phyloP scores from a whole-genome alignment of 2,797 vertebrate species.

The Odontamblyopus lacepedii region DNA sequence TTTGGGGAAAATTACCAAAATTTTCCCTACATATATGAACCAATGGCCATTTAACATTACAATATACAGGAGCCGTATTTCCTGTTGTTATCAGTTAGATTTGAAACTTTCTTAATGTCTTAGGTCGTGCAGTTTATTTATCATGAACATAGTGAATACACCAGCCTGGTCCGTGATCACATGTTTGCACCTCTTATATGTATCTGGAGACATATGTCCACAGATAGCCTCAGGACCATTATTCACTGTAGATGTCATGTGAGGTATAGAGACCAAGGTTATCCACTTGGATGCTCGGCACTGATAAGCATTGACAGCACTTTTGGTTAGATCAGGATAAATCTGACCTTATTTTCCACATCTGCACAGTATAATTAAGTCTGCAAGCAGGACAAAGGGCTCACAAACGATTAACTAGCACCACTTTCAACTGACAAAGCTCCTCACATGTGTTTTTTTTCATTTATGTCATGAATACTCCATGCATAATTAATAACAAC shows the following conservation, averaged over 20 bases:
- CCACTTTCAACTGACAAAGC: not conserved
- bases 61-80: too few species aligned
- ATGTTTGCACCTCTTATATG: too few species aligned
- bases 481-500: too few species aligned
- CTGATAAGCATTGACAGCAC: slow-evolving; percentile 3
- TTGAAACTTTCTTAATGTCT: not conserved
- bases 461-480: too few species aligned
- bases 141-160: not conserved
- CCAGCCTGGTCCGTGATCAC: not conserved
- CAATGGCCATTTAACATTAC: too few species aligned
- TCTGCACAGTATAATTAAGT: not conserved
- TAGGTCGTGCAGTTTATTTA: not conserved
- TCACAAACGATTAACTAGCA: not conserved
- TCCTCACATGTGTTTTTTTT: not conserved
- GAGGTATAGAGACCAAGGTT: not conserved
- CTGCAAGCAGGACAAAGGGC: not conserved
- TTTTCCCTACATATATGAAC: too few species aligned
- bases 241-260: not conserved
- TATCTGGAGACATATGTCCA: not conserved
- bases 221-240: not conserved
- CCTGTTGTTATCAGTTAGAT: not conserved
- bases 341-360: slow-evolving; percentile 2
- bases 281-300: not conserved
- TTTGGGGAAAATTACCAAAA: too few species aligned
- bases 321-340: not conserved